Evolutionary conservation across 1,140 invertebrate genomes (phyloP).

Genomic region (Leptinotarsa texana): DNA sequence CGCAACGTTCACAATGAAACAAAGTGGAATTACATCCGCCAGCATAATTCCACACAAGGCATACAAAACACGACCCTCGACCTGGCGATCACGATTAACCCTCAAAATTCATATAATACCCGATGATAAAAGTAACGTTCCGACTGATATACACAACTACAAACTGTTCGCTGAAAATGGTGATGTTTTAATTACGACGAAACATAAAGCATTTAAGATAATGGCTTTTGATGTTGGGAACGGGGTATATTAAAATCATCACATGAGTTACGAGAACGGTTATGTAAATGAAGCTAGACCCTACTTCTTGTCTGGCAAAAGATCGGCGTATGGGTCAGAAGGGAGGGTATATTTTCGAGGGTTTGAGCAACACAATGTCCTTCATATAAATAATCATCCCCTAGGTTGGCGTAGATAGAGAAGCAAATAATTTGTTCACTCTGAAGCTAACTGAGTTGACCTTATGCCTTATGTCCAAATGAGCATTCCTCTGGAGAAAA

Average conservation of each 20-base stretch:
- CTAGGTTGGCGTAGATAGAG: neutral
- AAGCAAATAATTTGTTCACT: no score
- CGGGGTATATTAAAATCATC: conserved; percentile 24
- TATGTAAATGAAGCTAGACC: conserved; percentile 9
- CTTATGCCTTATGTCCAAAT: no score
- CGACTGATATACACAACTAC: neutral
- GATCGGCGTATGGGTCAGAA: conserved; percentile 10
- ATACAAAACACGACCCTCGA: neutral
- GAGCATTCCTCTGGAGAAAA: no score
- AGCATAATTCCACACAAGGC: no score
- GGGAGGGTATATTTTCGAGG: conserved; percentile 1
- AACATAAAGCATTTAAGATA: conserved; percentile 29
- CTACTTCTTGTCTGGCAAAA: conserved; percentile 8
- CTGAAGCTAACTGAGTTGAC: no score
- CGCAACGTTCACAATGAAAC: no score
- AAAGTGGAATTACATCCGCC: no score
- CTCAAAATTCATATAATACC: neutral
- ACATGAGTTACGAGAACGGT: conserved; percentile 4
- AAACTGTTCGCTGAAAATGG: conserved; percentile 12
- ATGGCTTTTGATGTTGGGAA: conserved; percentile 23
- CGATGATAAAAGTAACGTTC: neutral
- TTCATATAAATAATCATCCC: neutral
- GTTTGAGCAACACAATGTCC: neutral
- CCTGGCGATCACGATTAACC: neutral
- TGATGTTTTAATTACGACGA: conserved; percentile 22